Conservation (phyloP, 2,888 invertebrate genomes). For the Salpingus planirostris region DNA sequence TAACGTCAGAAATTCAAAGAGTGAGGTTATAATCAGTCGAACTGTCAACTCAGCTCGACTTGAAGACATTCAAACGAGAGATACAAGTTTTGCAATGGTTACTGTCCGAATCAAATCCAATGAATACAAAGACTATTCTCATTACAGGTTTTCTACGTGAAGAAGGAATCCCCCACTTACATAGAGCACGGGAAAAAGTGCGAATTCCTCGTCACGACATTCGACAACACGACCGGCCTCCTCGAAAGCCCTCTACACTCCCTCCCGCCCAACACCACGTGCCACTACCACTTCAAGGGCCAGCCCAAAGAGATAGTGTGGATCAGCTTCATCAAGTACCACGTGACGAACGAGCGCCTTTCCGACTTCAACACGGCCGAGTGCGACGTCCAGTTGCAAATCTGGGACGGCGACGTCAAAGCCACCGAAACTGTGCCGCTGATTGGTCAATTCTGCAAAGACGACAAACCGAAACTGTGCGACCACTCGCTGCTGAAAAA, state of each 20-base stretch:
- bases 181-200: conserved; percentile 65
- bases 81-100: too few relatives aligned
- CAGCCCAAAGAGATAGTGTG: conserved; percentile 65
- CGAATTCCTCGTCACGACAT: conserved; percentile 66
- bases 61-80: too few relatives aligned
- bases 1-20: too few relatives aligned
- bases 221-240: conserved; percentile 64
- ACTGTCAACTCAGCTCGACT: too few relatives aligned
- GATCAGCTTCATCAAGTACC: conserved; percentile 77
- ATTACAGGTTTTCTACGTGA: conserved; percentile 61
- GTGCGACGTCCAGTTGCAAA: conserved; percentile 60
- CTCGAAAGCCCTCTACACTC: conserved; percentile 70
- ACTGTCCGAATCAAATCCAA: too few relatives aligned
- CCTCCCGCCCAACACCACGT: conserved; percentile 72
- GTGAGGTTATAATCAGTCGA: too few relatives aligned
- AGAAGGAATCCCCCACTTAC: conserved; percentile 66
- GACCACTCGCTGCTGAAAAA: conserved; percentile 66
- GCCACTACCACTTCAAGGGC: conserved; percentile 70
- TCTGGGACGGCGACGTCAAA: conserved; percentile 61
- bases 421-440: conserved; percentile 43
- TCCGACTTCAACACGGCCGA: conserved; percentile 60
- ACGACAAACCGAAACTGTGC: conserved; percentile 64
- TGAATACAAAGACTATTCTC: too few relatives aligned
- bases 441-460: conserved; percentile 68
- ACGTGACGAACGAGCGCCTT: conserved; percentile 50